phyloP scores from a whole-genome alignment of 2,797 vertebrate species.

The Siniperca obscura region DNA sequence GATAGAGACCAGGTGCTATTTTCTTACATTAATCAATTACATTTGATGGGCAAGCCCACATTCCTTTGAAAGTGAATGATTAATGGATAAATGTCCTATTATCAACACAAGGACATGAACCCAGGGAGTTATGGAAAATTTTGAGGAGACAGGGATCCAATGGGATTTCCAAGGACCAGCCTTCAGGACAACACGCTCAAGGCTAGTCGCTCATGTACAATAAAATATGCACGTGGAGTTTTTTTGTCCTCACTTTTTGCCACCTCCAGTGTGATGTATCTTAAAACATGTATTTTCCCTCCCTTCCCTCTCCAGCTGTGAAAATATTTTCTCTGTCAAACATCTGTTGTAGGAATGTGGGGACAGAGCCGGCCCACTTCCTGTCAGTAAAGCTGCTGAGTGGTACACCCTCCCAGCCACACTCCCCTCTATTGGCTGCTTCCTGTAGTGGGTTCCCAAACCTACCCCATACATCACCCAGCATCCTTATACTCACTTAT shows the following conservation, averaged over 20 bases:
- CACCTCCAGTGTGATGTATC: slow-evolving; percentile 79
- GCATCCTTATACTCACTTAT: slow-evolving; percentile 24
- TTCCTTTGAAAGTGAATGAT: slow-evolving; percentile 26
- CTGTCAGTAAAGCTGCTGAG: slow-evolving; percentile 76
- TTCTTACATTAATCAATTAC: slow-evolving; percentile 43
- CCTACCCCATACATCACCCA: slow-evolving; percentile 13
- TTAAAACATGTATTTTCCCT: slow-evolving; percentile 72
- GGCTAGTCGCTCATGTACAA: slow-evolving; percentile 8
- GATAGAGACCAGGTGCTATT: slow-evolving; percentile 46
- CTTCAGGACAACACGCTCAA: too few relatives aligned
- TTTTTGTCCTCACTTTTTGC: slow-evolving; percentile 66
- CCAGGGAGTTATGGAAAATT: slow-evolving; percentile 22
- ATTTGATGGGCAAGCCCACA: slow-evolving; percentile 1
- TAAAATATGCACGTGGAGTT: slow-evolving; percentile 23
- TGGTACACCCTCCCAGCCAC: slow-evolving; percentile 25
- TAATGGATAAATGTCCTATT: slow-evolving; percentile 28
- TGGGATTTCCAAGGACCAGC: slow-evolving; percentile 24
- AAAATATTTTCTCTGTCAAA: slow-evolving; percentile 89
- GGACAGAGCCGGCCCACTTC: slow-evolving; percentile 74
- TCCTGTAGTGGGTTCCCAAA: slow-evolving; percentile 24
- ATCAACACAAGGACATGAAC: slow-evolving; percentile 30
- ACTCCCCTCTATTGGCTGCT: slow-evolving; percentile 17
- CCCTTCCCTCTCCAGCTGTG: slow-evolving; percentile 86
- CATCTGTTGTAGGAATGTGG: slow-evolving; percentile 89
- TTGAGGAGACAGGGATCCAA: slow-evolving; percentile 15